Percentiles rank a stretch among this genome's conserved stretches.
Evolutionary conservation across 1,140 invertebrate species (phyloP).

Genomic region (Drosophila fuyamai): DNA sequence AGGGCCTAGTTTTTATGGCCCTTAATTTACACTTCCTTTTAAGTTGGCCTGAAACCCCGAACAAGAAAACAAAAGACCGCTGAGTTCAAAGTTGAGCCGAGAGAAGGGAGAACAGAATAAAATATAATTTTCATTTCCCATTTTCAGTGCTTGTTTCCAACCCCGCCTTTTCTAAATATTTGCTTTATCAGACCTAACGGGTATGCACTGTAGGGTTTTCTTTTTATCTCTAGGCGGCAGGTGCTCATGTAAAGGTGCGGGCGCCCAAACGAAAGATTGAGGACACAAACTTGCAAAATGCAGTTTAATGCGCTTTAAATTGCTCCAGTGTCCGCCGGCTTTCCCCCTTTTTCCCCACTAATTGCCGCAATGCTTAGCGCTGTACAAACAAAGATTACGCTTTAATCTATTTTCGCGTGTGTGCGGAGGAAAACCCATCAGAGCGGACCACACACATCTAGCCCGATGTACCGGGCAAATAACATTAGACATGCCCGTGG

Average conservation of each 20-base stretch:
- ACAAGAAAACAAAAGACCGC: slow-evolving; percentile 22
- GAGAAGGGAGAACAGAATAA: slow-evolving; percentile 41
- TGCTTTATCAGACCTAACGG: slow-evolving; percentile 70
- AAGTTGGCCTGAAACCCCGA: slow-evolving; percentile 11
- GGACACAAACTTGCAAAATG: slow-evolving; percentile 75
- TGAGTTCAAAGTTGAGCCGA: slow-evolving; percentile 46
- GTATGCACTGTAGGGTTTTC: not conserved
- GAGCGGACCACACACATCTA: slow-evolving; percentile 66
- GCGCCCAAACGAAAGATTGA: slow-evolving; percentile 58
- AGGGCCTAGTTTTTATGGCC: slow-evolving; percentile 63
- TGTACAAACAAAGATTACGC: slow-evolving; percentile 82
- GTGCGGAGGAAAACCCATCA: slow-evolving; percentile 38
- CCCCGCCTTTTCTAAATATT: slow-evolving; percentile 45
- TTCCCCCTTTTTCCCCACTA: slow-evolving; percentile 35
- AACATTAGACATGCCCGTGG: slow-evolving; percentile 68
- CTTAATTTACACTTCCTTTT: slow-evolving; percentile 81
- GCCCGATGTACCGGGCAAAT: slow-evolving; percentile 63
- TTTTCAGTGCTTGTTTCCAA: slow-evolving; percentile 30
- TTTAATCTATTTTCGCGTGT: slow-evolving; percentile 78
- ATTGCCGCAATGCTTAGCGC: slow-evolving; percentile 65
- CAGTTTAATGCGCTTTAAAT: slow-evolving; percentile 81
- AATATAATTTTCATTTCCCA: slow-evolving; percentile 82
- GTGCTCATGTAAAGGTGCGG: slow-evolving; percentile 33
- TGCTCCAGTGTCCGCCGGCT: slow-evolving; percentile 35
- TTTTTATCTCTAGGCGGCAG: slow-evolving; percentile 53